Evolutionary conservation across 1,140 invertebrate species (phyloP).

Genomic region (Drosophila pseudoobscura): DNA sequence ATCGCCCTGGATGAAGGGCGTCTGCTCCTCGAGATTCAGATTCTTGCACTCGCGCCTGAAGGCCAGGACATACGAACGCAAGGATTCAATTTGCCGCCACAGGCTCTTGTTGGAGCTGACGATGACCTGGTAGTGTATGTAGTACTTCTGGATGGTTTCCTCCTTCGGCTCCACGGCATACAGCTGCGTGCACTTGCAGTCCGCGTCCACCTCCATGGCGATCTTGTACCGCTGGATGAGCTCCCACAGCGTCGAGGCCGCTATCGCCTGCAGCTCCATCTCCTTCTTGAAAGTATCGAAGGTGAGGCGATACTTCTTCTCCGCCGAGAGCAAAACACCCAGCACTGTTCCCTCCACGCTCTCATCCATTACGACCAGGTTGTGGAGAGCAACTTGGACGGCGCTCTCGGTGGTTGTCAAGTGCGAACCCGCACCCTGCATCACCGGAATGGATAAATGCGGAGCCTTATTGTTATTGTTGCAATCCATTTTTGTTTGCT

Average conservation of each 20-base stretch:
- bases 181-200: conserved; percentile 44
- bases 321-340: conserved; percentile 31
- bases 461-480: neutral
- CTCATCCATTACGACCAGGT: neutral
- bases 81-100: neutral
- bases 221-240: conserved; percentile 40
- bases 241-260: conserved; percentile 38
- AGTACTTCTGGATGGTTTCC: conserved; percentile 47
- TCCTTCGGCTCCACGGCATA: conserved; percentile 48
- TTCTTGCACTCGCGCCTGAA: conserved; percentile 37
- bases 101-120: conserved; percentile 42
- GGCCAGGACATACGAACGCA: conserved; percentile 34
- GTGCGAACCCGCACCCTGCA: neutral
- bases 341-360: conserved; percentile 7
- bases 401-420: conserved; percentile 13
- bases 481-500: neutral
- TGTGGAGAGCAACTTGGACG: neutral
- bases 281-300: conserved; percentile 43
- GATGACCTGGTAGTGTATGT: conserved; percentile 55
- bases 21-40: conserved; percentile 34
- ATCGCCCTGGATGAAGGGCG: conserved; percentile 56
- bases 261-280: conserved; percentile 46
- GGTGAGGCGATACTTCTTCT: conserved; percentile 29
- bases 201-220: conserved; percentile 11
- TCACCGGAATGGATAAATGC: conserved; percentile 5